A percentile compares a stretch with the other conserved stretches of the same genome.
Evolutionary conservation across 1,140 invertebrate genomes (phyloP).

Genomic region (Rhizoglyphus robini): DNA sequence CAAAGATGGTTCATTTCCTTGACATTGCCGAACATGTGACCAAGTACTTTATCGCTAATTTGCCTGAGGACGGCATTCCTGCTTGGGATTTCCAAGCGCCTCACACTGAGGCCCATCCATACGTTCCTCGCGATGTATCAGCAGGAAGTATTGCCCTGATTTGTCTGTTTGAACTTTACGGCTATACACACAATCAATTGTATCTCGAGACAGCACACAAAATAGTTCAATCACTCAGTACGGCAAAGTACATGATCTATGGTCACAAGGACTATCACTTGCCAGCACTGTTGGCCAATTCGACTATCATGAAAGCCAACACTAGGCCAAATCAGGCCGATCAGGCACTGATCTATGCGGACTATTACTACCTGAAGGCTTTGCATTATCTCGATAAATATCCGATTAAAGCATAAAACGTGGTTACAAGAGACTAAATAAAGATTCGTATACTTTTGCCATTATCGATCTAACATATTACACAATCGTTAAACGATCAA

Average conservation of each 20-base stretch:
- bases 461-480: too few species aligned
- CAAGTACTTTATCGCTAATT: background rate
- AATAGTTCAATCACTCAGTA: background rate
- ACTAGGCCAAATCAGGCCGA: background rate
- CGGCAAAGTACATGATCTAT: background rate
- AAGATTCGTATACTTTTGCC: too few species aligned
- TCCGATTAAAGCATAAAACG: too few species aligned
- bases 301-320: background rate
- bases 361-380: too few species aligned
- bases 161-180: background rate
- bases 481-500: too few species aligned
- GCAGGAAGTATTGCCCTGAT: background rate
- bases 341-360: background rate
- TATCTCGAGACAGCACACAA: background rate
- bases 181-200: background rate
- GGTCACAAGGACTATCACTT: background rate
- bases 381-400: background rate
- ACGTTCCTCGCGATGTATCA: background rate
- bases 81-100: background rate
- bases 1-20: background rate
- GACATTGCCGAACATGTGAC: background rate
- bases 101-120: background rate
- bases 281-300: background rate
- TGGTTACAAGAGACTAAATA: too few species aligned
- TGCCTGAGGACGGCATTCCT: background rate